Evolutionary conservation across 2,797 vertebrate genomes (phyloP).

Genomic region (Poecile montanus): DNA sequence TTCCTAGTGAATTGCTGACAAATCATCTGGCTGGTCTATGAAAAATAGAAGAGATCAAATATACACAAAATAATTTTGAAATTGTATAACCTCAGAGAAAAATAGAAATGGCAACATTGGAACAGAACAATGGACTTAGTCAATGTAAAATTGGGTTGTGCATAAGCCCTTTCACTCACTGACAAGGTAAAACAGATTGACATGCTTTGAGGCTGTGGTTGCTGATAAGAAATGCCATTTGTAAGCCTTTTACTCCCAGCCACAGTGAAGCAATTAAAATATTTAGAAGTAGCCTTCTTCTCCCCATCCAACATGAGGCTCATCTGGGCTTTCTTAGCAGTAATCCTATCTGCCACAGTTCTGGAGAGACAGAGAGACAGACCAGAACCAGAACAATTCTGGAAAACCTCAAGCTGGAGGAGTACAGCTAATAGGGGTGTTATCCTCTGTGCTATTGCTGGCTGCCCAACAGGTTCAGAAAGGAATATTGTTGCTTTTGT

Average conservation of each 20-base stretch:
- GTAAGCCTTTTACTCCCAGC: neutral
- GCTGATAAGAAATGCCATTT: conserved; percentile 49
- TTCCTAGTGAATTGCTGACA: conserved; percentile 21
- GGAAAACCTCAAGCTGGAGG: neutral
- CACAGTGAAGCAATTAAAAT: conserved; percentile 40
- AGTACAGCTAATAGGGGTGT: neutral
- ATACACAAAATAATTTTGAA: conserved; percentile 34
- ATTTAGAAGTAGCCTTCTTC: conserved; percentile 27
- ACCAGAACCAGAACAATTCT: neutral
- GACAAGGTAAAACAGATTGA: conserved; percentile 37
- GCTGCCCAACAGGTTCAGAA: neutral
- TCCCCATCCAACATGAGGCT: neutral
- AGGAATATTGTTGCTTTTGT: neutral
- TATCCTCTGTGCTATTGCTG: neutral
- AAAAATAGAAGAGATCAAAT: conserved; percentile 42
- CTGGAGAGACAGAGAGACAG: neutral
- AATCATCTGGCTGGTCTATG: neutral
- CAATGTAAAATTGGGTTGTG: conserved; percentile 17
- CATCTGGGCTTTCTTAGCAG: neutral
- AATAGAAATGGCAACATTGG: neutral
- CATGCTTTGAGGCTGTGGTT: neutral
- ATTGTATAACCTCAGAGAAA: conserved; percentile 9
- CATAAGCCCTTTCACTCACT: neutral
- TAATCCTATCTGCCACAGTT: neutral
- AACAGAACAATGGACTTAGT: conserved; percentile 27